Conservation (phyloP, 2,797 vertebrate species). For the Mionectes olivaceus region DNA sequence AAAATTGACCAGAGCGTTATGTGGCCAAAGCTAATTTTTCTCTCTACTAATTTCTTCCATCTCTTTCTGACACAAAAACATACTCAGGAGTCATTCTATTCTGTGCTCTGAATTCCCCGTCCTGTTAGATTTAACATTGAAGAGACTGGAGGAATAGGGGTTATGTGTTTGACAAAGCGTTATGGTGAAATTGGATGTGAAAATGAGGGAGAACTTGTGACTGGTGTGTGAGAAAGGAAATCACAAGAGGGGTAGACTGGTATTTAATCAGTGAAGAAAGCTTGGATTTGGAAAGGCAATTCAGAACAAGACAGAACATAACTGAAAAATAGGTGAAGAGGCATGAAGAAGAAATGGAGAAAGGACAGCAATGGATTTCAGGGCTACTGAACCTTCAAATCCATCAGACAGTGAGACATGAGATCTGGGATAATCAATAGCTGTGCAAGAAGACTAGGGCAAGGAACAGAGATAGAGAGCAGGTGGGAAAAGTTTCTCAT, state of each 20-base stretch:
- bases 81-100: background rate
- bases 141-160: background rate
- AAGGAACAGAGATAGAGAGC: background rate
- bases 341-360: background rate
- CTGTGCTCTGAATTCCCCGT: background rate
- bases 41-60: background rate
- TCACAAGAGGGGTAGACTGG: background rate
- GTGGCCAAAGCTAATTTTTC: background rate
- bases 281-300: background rate
- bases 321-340: background rate
- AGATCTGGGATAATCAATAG: background rate
- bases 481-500: background rate
- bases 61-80: background rate
- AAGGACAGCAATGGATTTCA: background rate
- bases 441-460: background rate
- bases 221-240: background rate
- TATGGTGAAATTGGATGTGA: background rate
- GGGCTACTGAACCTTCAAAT: background rate
- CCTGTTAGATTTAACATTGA: background rate
- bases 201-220: background rate
- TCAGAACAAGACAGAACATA: background rate
- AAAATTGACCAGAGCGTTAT: background rate
- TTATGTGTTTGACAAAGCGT: background rate
- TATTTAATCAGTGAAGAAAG: background rate
- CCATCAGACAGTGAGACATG: background rate